Evolutionary conservation across 2,113 vertebrate species (phyloP).

Genomic region (Microcebus lehilahytsara): DNA sequence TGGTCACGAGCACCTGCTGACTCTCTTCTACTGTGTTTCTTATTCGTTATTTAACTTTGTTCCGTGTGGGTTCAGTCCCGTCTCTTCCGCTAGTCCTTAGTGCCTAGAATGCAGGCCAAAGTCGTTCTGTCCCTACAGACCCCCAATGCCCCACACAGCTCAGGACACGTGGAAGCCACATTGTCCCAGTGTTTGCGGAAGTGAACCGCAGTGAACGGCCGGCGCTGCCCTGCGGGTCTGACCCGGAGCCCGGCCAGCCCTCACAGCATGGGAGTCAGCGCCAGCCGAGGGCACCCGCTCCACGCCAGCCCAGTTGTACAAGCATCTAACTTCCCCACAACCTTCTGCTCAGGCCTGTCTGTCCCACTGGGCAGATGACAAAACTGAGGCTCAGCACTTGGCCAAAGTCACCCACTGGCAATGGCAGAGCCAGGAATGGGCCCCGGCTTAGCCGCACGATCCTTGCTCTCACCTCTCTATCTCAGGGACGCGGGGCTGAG

Average conservation of each 20-base stretch:
- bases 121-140: neutral
- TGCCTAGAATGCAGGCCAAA: neutral
- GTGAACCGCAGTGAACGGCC: no score
- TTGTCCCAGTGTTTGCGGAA: no score
- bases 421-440: neutral
- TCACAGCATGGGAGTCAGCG: neutral
- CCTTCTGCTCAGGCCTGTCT: neutral
- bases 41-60: neutral
- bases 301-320: accelerated
- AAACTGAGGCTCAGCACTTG: neutral
- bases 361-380: neutral
- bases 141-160: neutral
- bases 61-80: neutral
- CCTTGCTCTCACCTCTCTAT: neutral
- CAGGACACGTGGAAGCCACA: accelerated
- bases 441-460: neutral
- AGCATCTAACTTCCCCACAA: neutral
- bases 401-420: neutral
- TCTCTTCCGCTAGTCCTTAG: neutral
- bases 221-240: no score
- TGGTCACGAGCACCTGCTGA: neutral
- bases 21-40: neutral
- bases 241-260: neutral
- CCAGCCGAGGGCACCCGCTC: neutral
- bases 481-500: neutral